Percentiles rank a stretch among this genome's conserved stretches.
Conservation (phyloP, 2,113 vertebrate genomes). For the Pungitius pungitius region DNA sequence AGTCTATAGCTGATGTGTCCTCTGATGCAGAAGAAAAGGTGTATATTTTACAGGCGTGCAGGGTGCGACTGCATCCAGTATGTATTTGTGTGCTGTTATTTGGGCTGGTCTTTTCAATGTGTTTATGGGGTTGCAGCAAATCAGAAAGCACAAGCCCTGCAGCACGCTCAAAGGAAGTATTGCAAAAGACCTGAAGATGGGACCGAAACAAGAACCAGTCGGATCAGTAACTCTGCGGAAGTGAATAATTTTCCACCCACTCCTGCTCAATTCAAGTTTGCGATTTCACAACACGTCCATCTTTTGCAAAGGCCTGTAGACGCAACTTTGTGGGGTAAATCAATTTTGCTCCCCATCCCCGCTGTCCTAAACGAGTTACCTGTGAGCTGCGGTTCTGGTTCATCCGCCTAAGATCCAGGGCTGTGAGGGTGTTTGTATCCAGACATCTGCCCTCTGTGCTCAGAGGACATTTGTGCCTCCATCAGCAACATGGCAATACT, state of each 20-base stretch:
- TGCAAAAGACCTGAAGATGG: slow-evolving; percentile 3
- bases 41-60: slow-evolving; percentile 4
- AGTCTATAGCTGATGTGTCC: slow-evolving; percentile 26
- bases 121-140: slow-evolving; percentile 22
- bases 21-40: slow-evolving; percentile 19
- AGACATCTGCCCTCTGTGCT: slow-evolving; percentile 47
- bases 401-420: slow-evolving; percentile 10
- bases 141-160: slow-evolving; percentile 32
- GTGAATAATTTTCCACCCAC: slow-evolving; percentile 58
- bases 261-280: slow-evolving; percentile 50
- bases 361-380: slow-evolving; percentile 23
- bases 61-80: background rate
- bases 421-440: slow-evolving; percentile 9
- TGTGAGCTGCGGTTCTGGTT: slow-evolving; percentile 7
- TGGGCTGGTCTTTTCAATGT: slow-evolving; percentile 9
- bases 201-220: slow-evolving; percentile 29
- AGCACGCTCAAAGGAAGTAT: slow-evolving; percentile 39
- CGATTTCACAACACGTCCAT: slow-evolving; percentile 51
- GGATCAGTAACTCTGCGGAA: slow-evolving; percentile 20
- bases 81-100: slow-evolving; percentile 27
- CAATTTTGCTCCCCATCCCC: slow-evolving; percentile 31
- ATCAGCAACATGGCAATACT: background rate
- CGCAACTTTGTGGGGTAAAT: slow-evolving; percentile 49
- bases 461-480: slow-evolving; percentile 53
- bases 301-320: slow-evolving; percentile 36